A percentile compares a stretch with the other conserved stretches of the same genome.
Evolutionary conservation across 2,113 vertebrate species (phyloP).

Genomic region (Channa argus): DNA sequence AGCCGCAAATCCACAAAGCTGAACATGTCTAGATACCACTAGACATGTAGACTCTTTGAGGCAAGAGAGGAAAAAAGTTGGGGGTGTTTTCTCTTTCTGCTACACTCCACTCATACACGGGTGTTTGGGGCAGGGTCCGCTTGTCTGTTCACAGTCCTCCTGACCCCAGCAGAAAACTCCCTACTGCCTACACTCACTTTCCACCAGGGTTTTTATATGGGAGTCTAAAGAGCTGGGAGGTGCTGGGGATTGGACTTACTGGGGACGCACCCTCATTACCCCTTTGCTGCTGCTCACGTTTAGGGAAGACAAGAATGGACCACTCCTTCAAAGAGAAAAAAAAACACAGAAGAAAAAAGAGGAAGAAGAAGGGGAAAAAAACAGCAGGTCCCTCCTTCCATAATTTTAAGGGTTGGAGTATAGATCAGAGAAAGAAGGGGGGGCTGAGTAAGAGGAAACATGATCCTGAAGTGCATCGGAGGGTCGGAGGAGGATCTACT

Average conservation of each 20-base stretch:
- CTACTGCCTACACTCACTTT: slow-evolving; percentile 91
- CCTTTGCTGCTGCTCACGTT: slow-evolving; percentile 81
- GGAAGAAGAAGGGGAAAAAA: slow-evolving; percentile 45
- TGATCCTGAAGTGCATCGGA: slow-evolving; percentile 64
- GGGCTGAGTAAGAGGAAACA: slow-evolving; percentile 56
- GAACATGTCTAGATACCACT: slow-evolving; percentile 96
- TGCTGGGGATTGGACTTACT: slow-evolving; percentile 72
- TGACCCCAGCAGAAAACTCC: slow-evolving; percentile 98
- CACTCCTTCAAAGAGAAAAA: slow-evolving; percentile 69
- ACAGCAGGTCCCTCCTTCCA: slow-evolving; percentile 85
- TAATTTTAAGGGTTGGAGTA: slow-evolving; percentile 78
- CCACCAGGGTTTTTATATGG: slow-evolving; percentile 89
- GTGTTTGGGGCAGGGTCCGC: slow-evolving; percentile 84
- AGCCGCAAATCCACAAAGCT: slow-evolving; percentile 99
- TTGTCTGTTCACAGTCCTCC: slow-evolving; percentile 84
- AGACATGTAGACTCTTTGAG: slow-evolving; percentile 99
- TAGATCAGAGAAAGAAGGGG: slow-evolving; percentile 51
- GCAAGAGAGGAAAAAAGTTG: slow-evolving; percentile 84
- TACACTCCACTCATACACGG: slow-evolving; percentile 97
- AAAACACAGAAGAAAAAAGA: slow-evolving; percentile 43
- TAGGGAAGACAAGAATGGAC: slow-evolving; percentile 78
- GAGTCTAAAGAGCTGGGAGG: slow-evolving; percentile 83
- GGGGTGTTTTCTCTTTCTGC: slow-evolving; percentile 84
- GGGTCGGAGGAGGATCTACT: slow-evolving; percentile 67
- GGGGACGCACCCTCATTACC: slow-evolving; percentile 79